Percentiles rank a stretch among this genome's conserved stretches.
These are phyloP conservation scores for Drosophila gaucha DNA, from an alignment of 2,888 invertebrate genomes.

Conservation along the genomic window DNA sequence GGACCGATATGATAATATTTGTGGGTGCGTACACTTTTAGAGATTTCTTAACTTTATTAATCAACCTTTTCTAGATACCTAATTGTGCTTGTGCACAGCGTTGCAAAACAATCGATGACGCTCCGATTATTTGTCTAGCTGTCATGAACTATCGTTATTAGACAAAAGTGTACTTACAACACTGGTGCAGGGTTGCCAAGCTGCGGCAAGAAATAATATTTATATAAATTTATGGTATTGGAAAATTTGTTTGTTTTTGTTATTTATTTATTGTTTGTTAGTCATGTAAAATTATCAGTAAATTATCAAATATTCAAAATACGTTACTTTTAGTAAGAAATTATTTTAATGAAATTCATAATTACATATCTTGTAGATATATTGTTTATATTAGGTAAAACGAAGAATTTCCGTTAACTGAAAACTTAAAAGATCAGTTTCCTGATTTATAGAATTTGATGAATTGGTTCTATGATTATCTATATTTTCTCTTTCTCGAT, in stretches of 20 bases:
- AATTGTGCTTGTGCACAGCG: conserved; percentile 30
- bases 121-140: conserved; percentile 21
- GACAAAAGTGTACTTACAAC: not conserved
- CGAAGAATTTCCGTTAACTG: conserved; percentile 48
- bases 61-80: conserved; percentile 45
- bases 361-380: not conserved
- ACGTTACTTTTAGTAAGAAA: not conserved
- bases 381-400: conserved; percentile 21
- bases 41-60: conserved; percentile 44
- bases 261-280: not conserved
- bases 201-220: not conserved
- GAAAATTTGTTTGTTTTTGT: not conserved
- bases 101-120: conserved; percentile 45
- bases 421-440: conserved; percentile 50
- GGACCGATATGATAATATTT: conserved; percentile 54
- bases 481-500: not conserved
- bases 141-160: not conserved
- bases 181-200: conserved; percentile 17
- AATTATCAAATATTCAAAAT: no score
- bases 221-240: not conserved
- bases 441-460: conserved; percentile 2
- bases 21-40: conserved; percentile 44
- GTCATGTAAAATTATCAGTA: not conserved
- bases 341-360: not conserved
- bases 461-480: no score